These are phyloP conservation scores for Byasa hedistus DNA, from an alignment of 2,888 invertebrate species.

Conservation along the genomic window DNA sequence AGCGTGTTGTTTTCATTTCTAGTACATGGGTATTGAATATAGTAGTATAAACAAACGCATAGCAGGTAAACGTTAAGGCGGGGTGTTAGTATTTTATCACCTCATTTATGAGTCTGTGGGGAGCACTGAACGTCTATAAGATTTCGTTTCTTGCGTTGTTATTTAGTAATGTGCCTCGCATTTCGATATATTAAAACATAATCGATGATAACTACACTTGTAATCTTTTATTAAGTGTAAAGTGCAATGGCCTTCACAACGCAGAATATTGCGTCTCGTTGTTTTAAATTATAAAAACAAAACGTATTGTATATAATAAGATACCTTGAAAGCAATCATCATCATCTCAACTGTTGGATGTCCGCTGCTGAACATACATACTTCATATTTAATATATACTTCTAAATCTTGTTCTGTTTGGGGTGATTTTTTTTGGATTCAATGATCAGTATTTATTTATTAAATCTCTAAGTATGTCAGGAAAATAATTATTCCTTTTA, in stretches of 20 bases:
- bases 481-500: too few relatives aligned
- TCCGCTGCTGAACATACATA: too few relatives aligned
- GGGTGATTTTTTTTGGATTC: too few relatives aligned
- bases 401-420: too few relatives aligned
- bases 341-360: too few relatives aligned
- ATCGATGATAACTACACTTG: neutral
- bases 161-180: slow-evolving; percentile 33
- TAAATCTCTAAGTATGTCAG: too few relatives aligned
- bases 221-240: neutral
- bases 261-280: too few relatives aligned
- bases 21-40: slow-evolving; percentile 43
- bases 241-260: neutral
- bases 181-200: neutral
- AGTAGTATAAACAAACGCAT: slow-evolving; percentile 49
- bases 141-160: slow-evolving; percentile 44
- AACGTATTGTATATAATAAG: too few relatives aligned
- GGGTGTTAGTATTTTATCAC: slow-evolving; percentile 58
- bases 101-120: slow-evolving; percentile 53
- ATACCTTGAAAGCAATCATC: too few relatives aligned
- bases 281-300: too few relatives aligned
- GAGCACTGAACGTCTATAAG: slow-evolving; percentile 50
- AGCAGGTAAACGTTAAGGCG: slow-evolving; percentile 50
- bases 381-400: too few relatives aligned
- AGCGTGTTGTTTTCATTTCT: slow-evolving; percentile 32
- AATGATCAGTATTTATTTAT: too few relatives aligned